Evolutionary conservation across 2,797 vertebrate species (phyloP), one percentile per base, ranked within the genome.

Genomic region (Cheirogaleus major): DNA sequence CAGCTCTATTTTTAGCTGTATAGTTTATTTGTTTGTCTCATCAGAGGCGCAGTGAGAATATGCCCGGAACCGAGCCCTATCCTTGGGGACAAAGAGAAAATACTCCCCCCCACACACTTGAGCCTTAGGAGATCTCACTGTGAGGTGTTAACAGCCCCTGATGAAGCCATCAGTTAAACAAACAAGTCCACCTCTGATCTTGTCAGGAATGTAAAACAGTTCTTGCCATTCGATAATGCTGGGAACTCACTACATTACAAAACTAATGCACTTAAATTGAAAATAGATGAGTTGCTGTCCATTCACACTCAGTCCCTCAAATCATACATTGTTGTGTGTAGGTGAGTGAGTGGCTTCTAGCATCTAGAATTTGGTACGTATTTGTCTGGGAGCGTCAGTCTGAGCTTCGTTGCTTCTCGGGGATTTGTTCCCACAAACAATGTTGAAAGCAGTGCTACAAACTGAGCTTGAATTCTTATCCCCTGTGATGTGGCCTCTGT

Each of bases 21-120:
- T 61, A 4, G 84, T 95, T 95, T 85, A 78, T 92, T 96, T 96
- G 73, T 52, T 95, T 76, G 67, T 57, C 63, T 83, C 83, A 30
- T 85, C 72, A 59, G 89, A 92, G 81, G 18, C 52, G 38, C 7
- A 43, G 73, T 41, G 75, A 70, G 65, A 83, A 38, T 41, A 45
- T 11, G 23, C 79, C 50, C 41, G 7, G 81, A 95, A 83, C 78
- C 72, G 70, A 89, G 32, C 17, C 91, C 61, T 52, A 6, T 79
- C 84, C 84, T 88, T 52, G 18, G 92, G 75, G 78, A 92, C n/a
- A 35, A 84, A 65, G 84, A 73, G 32, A 84, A 93, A 91, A 67
- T 70, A 78, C 50, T 32, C 15, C 25, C 78, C 72, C 50, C 2
- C 75, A 41, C 32, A 35, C 61, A 20, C 25, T 91, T 80, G 43